Evolutionary conservation across 2,113 vertebrate genomes (phyloP).

Genomic region (Rhabdomys dilectus): DNA sequence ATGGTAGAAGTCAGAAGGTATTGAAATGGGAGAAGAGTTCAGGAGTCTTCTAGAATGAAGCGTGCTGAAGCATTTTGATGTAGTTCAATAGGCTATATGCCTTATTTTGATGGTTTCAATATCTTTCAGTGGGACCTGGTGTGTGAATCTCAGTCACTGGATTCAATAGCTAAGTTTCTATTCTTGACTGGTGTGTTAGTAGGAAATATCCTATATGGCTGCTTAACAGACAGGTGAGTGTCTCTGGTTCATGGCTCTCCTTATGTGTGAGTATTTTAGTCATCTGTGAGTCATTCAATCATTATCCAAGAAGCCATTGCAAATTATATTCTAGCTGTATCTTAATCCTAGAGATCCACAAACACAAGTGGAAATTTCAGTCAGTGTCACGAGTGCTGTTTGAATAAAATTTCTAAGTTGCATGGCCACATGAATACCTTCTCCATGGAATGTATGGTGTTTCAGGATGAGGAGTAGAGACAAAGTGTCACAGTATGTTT

Average conservation of each 20-base stretch:
- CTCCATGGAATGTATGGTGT: neutral
- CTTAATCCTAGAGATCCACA: neutral
- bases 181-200: conserved; percentile 87
- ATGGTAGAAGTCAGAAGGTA: neutral
- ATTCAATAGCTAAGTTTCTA: conserved; percentile 83
- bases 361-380: neutral
- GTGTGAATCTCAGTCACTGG: conserved; percentile 63
- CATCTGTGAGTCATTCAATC: neutral
- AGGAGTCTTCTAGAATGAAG: neutral
- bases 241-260: neutral
- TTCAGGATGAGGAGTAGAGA: neutral
- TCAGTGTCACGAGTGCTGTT: neutral
- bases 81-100: neutral
- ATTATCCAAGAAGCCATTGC: neutral
- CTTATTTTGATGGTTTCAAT: neutral
- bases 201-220: conserved; percentile 83
- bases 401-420: neutral
- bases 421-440: neutral
- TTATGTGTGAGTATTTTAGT: neutral
- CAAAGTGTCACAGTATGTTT: neutral
- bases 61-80: neutral
- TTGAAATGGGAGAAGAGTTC: neutral
- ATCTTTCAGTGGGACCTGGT: conserved; percentile 74
- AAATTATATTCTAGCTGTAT: neutral
- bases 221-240: conserved; percentile 81